A percentile compares a stretch with the other conserved stretches of the same genome.
Conservation (phyloP, 2,888 invertebrate species). For the Pheosia gnoma region DNA sequence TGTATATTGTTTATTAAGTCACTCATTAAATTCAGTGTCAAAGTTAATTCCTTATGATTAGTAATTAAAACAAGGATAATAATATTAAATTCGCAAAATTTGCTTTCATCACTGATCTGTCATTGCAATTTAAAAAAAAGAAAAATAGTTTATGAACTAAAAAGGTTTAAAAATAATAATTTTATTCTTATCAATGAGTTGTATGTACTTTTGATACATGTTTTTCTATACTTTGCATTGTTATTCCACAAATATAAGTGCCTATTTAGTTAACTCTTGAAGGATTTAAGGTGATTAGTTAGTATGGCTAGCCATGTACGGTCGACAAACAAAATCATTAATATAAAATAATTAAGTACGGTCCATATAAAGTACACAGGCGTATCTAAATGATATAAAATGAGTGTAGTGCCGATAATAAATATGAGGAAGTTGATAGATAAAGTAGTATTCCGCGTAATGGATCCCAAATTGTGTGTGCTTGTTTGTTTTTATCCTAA, state of each 20-base stretch:
- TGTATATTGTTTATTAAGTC: slow-evolving; percentile 39
- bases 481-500: slow-evolving; percentile 5
- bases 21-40: background rate
- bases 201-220: background rate
- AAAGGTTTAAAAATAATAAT: too few species aligned
- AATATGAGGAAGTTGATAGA: slow-evolving; percentile 23
- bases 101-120: too few species aligned
- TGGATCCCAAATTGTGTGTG: background rate
- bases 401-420: slow-evolving; percentile 25
- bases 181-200: background rate
- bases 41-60: background rate
- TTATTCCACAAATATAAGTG: slow-evolving; percentile 6
- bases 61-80: too few species aligned
- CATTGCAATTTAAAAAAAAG: too few species aligned
- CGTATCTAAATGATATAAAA: slow-evolving; percentile 39
- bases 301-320: too few species aligned
- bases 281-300: slow-evolving; percentile 31
- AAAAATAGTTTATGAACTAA: too few species aligned
- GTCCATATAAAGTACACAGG: slow-evolving; percentile 10
- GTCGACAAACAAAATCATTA: slow-evolving; percentile 33
- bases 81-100: too few species aligned
- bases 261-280: slow-evolving; percentile 18
- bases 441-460: slow-evolving; percentile 8
- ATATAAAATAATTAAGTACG: slow-evolving; percentile 22
- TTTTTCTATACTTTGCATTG: background rate